Conservation (phyloP, 2,797 vertebrate species). For the Synanceia verrucosa region DNA sequence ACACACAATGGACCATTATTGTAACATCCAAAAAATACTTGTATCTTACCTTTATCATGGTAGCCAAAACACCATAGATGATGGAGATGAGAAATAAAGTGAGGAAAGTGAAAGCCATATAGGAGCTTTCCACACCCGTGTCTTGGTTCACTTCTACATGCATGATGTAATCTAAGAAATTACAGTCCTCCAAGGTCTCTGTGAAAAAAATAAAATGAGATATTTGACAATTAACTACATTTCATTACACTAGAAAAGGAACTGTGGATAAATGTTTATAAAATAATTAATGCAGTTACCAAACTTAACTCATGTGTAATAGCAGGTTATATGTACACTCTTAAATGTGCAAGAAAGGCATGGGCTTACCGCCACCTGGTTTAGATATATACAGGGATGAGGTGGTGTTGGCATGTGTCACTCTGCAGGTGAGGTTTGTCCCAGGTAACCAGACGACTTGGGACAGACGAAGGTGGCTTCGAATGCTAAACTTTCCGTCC, state of each 20-base stretch:
- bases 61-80: conserved; percentile 64
- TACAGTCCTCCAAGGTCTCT: conserved; percentile 57
- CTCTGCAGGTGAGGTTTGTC: conserved; percentile 65
- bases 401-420: conserved; percentile 62
- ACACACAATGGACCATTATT: too few species aligned
- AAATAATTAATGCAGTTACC: neutral
- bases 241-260: neutral
- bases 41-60: conserved; percentile 71
- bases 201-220: neutral
- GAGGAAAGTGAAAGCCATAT: conserved; percentile 69
- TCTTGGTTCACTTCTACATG: conserved; percentile 46
- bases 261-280: neutral
- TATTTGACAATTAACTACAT: neutral
- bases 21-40: neutral
- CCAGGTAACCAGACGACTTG: conserved; percentile 52
- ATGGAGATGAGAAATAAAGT: conserved; percentile 69
- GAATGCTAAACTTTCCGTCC: conserved; percentile 73
- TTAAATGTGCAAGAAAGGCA: neutral
- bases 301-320: neutral
- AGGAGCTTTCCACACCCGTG: conserved; percentile 61
- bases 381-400: conserved; percentile 43
- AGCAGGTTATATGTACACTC: neutral
- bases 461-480: conserved; percentile 64
- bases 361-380: conserved; percentile 54
- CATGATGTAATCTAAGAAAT: conserved; percentile 63